Percentiles rank a stretch among this genome's conserved stretches.
Evolutionary conservation across 2,888 invertebrate species (phyloP).

Genomic region (Andrena chrysosceles): DNA sequence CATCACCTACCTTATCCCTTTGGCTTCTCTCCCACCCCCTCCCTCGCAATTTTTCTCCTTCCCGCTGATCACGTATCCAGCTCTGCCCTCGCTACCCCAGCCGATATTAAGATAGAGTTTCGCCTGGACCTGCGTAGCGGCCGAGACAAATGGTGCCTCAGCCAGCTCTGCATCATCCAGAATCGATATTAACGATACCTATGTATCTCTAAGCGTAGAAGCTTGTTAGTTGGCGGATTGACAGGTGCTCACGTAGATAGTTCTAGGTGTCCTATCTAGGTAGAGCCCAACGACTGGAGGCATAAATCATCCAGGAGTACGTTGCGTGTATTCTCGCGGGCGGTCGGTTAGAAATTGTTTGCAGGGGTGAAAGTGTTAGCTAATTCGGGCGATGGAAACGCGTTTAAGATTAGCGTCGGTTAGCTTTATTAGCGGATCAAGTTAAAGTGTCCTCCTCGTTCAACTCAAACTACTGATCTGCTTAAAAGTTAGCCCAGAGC

Average conservation of each 20-base stretch:
- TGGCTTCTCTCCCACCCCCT: constrained; percentile 45
- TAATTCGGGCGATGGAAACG: neutral
- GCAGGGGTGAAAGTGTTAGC: constrained; percentile 21
- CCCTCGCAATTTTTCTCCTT: constrained; percentile 42
- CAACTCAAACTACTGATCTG: constrained; percentile 35
- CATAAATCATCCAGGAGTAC: constrained; percentile 8
- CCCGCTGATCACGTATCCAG: constrained; percentile 64
- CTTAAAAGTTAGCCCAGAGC: constrained; percentile 27
- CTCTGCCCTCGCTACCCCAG: constrained; percentile 68
- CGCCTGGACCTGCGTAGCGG: constrained; percentile 54
- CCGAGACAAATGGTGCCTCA: constrained; percentile 24
- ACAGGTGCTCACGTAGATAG: too few species aligned
- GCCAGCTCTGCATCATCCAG: constrained; percentile 10
- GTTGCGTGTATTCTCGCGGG: too few species aligned
- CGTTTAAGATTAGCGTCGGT: constrained; percentile 14
- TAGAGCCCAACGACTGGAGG: neutral
- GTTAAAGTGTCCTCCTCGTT: constrained; percentile 23
- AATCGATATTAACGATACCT: constrained; percentile 31
- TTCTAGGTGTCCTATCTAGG: neutral
- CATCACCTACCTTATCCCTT: constrained; percentile 52
- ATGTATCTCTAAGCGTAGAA: too few species aligned
- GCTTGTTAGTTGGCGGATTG: too few species aligned
- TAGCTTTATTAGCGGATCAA: constrained; percentile 26
- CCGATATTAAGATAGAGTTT: constrained; percentile 80
- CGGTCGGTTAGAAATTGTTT: constrained; percentile 4